Base-by-base conservation (phyloP, 2,888 invertebrate species). In the Diplolepis rosae region DNA sequence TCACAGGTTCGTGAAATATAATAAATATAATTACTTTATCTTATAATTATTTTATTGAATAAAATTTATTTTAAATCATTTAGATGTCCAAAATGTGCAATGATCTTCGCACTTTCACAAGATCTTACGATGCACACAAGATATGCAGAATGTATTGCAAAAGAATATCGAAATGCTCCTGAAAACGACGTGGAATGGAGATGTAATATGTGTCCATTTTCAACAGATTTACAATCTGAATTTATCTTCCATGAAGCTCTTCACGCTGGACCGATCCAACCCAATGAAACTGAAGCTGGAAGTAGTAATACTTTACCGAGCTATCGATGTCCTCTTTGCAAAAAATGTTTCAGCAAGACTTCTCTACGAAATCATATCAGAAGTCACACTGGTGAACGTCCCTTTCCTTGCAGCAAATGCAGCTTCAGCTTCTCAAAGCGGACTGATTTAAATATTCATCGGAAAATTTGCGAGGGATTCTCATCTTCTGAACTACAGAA, bases 91-190 rank as follows among this genome's bases (percentile, higher is more conserved):
- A 91, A 92, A 79, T 96, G 96, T 81, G 95, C 94, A 0, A 89
- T 91, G 84, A 89, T 90, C 11, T 95, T 95, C 83, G 91, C 92
- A 0, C 89, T 94, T 0, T 90, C 94, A 1, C 95, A 95, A 90
- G 95, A 95, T 83, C 91, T 95, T 11, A 92, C 94, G 0, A 91
- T 92, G 11, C 96, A 96, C 83, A 90, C 93, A n/a, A 90, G 92
- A 70, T 90, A 90, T 73, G 92, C 92, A 73, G 89, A 90, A 2
- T 94, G 92, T 84, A n/a, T 1, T 9, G 24, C 24, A 1, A 24
- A 51, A 67, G 75, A 74, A 35, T 74, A 72, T 18, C 66, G 28
- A 32, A 61, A 50, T 67, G 32, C 30, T 24, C 45, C 9, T 2
- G 3, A 15, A 28, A 45, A 42, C 2, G 72, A 77, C 15, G 56